A percentile compares a stretch with the other conserved stretches of the same genome.
phyloP scores from a whole-genome alignment of 2,888 invertebrate species.

The Leptura quadrifasciata region DNA sequence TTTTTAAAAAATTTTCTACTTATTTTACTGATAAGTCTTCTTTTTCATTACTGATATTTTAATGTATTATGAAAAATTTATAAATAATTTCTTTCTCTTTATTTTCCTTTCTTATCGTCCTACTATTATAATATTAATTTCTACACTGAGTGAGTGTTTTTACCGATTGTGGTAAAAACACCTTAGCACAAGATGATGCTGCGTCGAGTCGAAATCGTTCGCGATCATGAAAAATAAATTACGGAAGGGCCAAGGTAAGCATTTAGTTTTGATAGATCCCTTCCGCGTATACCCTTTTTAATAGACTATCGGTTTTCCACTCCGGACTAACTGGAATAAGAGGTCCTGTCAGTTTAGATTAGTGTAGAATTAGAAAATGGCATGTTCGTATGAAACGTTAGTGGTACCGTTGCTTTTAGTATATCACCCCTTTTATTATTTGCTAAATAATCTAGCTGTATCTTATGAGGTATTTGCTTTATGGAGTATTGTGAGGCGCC shows the following conservation, averaged over 20 bases:
- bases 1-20: too few species aligned
- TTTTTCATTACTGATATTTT: too few species aligned
- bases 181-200: neutral
- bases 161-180: neutral
- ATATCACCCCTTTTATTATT: conserved; percentile 5
- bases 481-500: too few species aligned
- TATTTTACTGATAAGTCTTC: too few species aligned
- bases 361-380: conserved; percentile 31
- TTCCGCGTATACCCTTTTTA: conserved; percentile 4
- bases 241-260: conserved; percentile 35
- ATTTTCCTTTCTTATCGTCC: too few species aligned
- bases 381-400: conserved; percentile 27
- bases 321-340: neutral
- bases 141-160: neutral
- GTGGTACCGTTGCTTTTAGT: conserved; percentile 22
- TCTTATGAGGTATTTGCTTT: too few species aligned
- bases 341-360: conserved; percentile 35
- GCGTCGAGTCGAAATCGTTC: neutral
- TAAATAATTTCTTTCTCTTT: too few species aligned
- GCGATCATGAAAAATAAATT: conserved; percentile 22
- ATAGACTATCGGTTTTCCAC: conserved; percentile 12
- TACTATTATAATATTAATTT: neutral
- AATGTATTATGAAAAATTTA: too few species aligned
- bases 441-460: too few species aligned
- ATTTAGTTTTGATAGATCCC: conserved; percentile 30